These are phyloP conservation scores for Zaprionus vittiger DNA, from an alignment of 1,140 invertebrate genomes.

Conservation along the genomic window DNA sequence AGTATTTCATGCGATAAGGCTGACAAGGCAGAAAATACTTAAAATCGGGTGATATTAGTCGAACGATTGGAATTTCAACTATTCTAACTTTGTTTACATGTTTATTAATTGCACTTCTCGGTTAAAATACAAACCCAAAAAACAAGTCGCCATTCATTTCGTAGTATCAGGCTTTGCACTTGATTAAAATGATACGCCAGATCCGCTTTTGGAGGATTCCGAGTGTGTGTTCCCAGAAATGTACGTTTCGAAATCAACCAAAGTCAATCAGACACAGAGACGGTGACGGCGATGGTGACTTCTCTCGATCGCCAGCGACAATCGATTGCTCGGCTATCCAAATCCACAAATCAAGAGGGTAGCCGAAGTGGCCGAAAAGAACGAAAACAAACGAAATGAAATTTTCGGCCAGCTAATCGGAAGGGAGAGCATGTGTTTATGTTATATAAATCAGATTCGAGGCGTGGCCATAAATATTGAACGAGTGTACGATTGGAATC, in stretches of 20 bases:
- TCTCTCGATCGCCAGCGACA: conserved; percentile 14
- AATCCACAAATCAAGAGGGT: neutral
- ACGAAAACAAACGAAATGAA: neutral
- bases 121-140: conserved; percentile 62
- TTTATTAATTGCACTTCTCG: conserved; percentile 6
- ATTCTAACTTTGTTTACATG: conserved; percentile 42
- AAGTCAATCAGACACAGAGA: conserved; percentile 3
- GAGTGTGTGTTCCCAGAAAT: conserved; percentile 8
- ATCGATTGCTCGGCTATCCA: conserved; percentile 13
- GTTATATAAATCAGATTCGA: conserved; percentile 74
- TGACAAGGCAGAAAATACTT: conserved; percentile 12
- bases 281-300: neutral
- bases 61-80: conserved; percentile 57
- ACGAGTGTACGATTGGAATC: conserved; percentile 54
- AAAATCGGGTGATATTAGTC: neutral
- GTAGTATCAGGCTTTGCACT: conserved; percentile 52
- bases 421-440: conserved; percentile 40
- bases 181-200: conserved; percentile 1
- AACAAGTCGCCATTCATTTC: conserved; percentile 79
- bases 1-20: conserved; percentile 1
- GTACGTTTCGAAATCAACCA: neutral
- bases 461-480: conserved; percentile 63
- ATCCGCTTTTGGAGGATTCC: conserved; percentile 34
- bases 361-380: neutral
- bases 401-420: conserved; percentile 15